Base-by-base conservation (phyloP, 2,113 vertebrate species). In the Dasyprocta punctata region DNA sequence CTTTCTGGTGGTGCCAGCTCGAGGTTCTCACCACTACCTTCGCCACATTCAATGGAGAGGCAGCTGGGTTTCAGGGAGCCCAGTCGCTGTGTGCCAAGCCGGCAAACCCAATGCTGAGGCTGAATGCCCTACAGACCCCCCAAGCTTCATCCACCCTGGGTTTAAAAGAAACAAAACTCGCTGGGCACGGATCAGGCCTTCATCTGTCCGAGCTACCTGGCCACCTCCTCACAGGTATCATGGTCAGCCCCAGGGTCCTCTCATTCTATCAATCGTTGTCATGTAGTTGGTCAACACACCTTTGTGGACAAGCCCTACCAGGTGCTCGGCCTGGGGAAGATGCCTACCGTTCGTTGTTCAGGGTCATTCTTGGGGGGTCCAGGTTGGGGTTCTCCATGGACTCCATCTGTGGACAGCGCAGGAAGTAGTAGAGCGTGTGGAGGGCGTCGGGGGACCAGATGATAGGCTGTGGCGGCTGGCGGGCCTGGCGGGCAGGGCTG, bases 311-410 rank as follows among this genome's bases (percentile, higher is more conserved):
- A 0, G 13, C 14, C 41, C 90, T 63, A 1, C 9, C 13, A 36
- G 28, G 67, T 13, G 63, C 4, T n/a, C 47, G 20, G 67, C 47
- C 60, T 67, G 0, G 38, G 56, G 58, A 36, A 3, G 85, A 71
- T n/a, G 60, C 98, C 2, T 98, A 99, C 99, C 99, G 99, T 98
- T 99, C 99, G 3, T 99, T 99, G 99, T 99, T 99, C 81, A 99
- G 99, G 44, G 99, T 99, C 99, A 99, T 99, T 98, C 99, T 99
- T 0, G 99, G 99, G 20, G 99, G 99, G 97, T 99, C 99, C 65
- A 99, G 98, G 99, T 99, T 99, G 96, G 99, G 99, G 97, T 99
- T 99, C 98, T 99, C 99, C 99, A 99, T 99, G 97, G 99, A 99
- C 97, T 99, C 99, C 99, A 99, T 99, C 92, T 99, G 99, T 52